Conservation (phyloP, 30 jellyfish, hydroid and myxozoan species). For the Chironex yamaguchii region DNA sequence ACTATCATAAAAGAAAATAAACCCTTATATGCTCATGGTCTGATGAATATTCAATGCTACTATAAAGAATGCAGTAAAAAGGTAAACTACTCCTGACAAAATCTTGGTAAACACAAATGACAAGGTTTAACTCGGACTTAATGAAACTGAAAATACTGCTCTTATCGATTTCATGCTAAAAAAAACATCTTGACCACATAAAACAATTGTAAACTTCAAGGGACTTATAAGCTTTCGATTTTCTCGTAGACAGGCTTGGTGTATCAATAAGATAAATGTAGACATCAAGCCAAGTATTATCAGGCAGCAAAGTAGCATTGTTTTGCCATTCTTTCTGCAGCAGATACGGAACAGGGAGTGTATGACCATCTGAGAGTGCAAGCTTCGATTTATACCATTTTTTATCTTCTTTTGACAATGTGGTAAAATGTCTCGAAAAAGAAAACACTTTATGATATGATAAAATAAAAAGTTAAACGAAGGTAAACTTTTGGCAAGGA, state of each 20-base stretch:
- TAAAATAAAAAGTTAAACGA: too few species aligned
- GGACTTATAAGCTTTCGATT: slow-evolving; percentile 44
- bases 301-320: background rate
- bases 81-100: too few species aligned
- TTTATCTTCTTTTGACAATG: background rate
- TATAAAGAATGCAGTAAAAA: too few species aligned
- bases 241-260: background rate
- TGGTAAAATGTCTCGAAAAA: background rate
- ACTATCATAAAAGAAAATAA: too few species aligned
- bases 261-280: background rate
- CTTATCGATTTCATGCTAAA: slow-evolving; percentile 31
- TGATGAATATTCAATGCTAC: too few species aligned
- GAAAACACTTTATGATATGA: background rate
- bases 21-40: too few species aligned
- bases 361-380: background rate
- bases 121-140: slow-evolving; percentile 63
- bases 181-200: slow-evolving; percentile 40
- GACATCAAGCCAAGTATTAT: background rate
- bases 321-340: background rate
- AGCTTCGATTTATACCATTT: background rate
- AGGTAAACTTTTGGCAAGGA: too few species aligned
- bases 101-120: too few species aligned
- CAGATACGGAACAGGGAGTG: background rate
- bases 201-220: slow-evolving; percentile 50
- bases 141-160: slow-evolving; percentile 43